These are phyloP conservation scores for Actias luna DNA, from an alignment of 2,888 invertebrate genomes.

Conservation along the genomic window DNA sequence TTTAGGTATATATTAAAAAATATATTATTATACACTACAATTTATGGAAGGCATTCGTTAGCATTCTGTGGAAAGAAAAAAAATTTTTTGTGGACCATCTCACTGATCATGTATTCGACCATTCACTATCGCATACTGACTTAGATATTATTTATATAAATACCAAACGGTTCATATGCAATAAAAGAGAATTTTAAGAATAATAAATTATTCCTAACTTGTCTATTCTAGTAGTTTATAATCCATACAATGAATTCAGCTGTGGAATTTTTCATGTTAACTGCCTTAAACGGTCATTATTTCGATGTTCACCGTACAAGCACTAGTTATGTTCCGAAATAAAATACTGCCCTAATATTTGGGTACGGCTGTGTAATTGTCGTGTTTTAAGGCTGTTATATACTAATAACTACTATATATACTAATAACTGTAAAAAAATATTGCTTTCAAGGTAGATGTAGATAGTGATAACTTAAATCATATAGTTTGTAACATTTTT, in stretches of 20 bases:
- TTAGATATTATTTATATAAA: too few species aligned
- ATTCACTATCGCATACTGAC: too few species aligned
- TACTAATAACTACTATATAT: too few species aligned
- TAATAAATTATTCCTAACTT: neutral
- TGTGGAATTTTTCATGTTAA: neutral
- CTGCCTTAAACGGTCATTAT: neutral
- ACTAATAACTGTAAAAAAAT: conserved; percentile 7
- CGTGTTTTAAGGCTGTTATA: conserved; percentile 6
- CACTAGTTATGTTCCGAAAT: neutral
- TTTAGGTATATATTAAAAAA: too few species aligned
- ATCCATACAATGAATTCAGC: neutral
- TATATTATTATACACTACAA: too few species aligned
- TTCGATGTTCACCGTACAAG: neutral
- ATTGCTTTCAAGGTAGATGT: conserved; percentile 2
- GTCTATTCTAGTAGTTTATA: neutral
- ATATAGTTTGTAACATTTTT: neutral
- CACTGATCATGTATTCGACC: too few species aligned
- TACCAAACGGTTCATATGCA: too few species aligned
- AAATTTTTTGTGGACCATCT: too few species aligned
- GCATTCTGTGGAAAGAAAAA: too few species aligned
- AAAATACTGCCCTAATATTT: conserved; percentile 6
- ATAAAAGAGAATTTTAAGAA: neutral
- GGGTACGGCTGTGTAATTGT: neutral
- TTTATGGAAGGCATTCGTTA: too few species aligned
- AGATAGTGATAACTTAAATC: neutral